Base-by-base conservation (phyloP, 2,888 invertebrate genomes). In the Caenorhabditis panamensis region DNA sequence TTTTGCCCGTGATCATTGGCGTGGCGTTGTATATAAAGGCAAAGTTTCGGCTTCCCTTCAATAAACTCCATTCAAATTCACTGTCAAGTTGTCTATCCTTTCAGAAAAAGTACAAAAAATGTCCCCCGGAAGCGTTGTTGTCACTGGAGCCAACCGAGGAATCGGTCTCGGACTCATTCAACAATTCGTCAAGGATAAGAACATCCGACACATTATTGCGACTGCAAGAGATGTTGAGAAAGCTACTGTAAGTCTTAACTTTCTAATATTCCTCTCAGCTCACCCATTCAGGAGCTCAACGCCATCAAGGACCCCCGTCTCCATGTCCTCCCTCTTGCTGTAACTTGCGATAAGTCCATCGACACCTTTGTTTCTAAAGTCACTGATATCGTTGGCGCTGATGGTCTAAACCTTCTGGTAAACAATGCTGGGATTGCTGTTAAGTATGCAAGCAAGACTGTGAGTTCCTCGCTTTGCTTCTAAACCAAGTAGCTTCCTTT, bases 91-190 rank as follows among this genome's bases (percentile, higher is more conserved):
- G n/a, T n/a, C n/a, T n/a, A n/a, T n/a, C n/a, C n/a, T n/a, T n/a
- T n/a, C n/a, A n/a, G n/a, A n/a, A n/a, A n/a, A n/a, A n/a, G n/a
- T n/a, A n/a, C n/a, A n/a, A n/a, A n/a, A 41, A 41, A 61, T 71
- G 61, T 36, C 62, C n/a, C 73, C 73, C 2, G 11, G 31, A 58
- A 61, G 67, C 16, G 94, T 95, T 87, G 92, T 96, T 89, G 94
- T 96, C 86, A 96, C 96, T 51, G 96, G 96, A 49, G 95, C 95
- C 82, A 96, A 95, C 91, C 94, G 96, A 58, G 96, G 96, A 13
- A 93, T 96, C 73, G 96, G 96, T 49, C 93, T 96, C 68, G 96
- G 96, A 82, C 93, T 96, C 88, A 94, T 96, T 49, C 94, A 94
- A 92, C 93, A 94, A 89, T 67, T 84, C 9, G 22, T 86, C 2